phyloP scores from a whole-genome alignment of 2,888 invertebrate genomes.

The Caenorhabditis sinica region DNA sequence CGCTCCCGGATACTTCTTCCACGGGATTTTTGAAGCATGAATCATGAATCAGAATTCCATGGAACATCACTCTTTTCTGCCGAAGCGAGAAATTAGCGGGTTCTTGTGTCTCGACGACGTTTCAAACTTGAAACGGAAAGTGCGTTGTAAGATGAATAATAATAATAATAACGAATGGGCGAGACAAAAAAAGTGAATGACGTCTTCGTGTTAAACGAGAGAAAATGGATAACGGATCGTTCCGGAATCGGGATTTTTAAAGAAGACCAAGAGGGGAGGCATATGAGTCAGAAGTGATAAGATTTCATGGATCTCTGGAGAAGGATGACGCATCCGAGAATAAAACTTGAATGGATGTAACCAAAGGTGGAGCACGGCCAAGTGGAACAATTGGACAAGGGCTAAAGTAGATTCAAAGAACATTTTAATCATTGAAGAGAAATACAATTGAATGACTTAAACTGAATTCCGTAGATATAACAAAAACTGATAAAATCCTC shows the following conservation, averaged over 20 bases:
- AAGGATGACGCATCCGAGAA: not conserved
- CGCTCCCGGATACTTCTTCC: slow-evolving; percentile 51
- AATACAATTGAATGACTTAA: no score
- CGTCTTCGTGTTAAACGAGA: slow-evolving; percentile 18
- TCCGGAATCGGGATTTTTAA: slow-evolving; percentile 10
- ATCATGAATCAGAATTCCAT: slow-evolving; percentile 49
- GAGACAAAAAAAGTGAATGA: slow-evolving; percentile 33
- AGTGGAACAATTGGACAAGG: no score
- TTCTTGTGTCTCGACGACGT: slow-evolving; percentile 11
- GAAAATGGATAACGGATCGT: slow-evolving; percentile 22
- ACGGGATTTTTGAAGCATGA: slow-evolving; percentile 55
- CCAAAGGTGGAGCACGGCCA: no score
- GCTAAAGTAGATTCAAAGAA: no score
- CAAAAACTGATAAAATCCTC: no score
- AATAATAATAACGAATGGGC: slow-evolving; percentile 3
- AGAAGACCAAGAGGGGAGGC: not conserved
- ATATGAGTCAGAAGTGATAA: not conserved
- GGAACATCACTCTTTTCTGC: slow-evolving; percentile 10
- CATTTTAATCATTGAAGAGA: no score
- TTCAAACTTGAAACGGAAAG: slow-evolving; percentile 59
- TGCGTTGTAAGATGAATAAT: slow-evolving; percentile 36
- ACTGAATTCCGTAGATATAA: no score
- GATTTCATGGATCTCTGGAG: not conserved
- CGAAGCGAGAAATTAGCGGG: slow-evolving; percentile 15
- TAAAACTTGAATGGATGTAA: no score